Evolutionary conservation across 2,113 vertebrate species (phyloP), one percentile per base, ranked within the genome.

Genomic region (Podarcis raffonei): DNA sequence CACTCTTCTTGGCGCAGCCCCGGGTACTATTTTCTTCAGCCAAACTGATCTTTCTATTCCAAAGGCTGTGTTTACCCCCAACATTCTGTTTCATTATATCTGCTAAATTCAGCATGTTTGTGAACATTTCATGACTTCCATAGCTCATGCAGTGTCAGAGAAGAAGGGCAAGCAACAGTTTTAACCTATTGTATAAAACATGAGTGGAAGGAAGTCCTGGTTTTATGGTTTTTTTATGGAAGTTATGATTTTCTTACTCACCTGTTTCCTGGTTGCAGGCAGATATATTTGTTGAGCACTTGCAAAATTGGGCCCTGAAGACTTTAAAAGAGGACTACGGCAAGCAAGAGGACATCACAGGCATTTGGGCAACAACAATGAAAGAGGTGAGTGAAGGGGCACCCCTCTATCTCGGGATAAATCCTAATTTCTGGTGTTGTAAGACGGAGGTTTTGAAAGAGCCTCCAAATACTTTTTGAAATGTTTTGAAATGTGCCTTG

Each of bases 301-400:
- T 97, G 2, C 95, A 97, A n/a, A 18, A 0, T 0, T 85, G 89
- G 39, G 95, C 95, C 0, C 95, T 95, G 27, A 2, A 90, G 2
- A 95, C 37, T 83, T 96, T 98, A 88, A 90, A 48, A 81, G 76
- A 88, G 1, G 95, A 97, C 30, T 98, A 96, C 39, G 97, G 97
- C 20, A 0, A 9, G 2, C 94, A 95, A 27, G 0, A 68, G 0
- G 97, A 97, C 30, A 0, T 97, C 72, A 98, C 97, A 0, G 93
- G 93, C 30, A 90, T 98, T 12, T 98, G 97, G 97, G 93, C 97
- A 4, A 57, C 93, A 0, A 96, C 96, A 0, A 98, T 98, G 98
- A 89, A 25, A 57, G 89, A 94, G 92, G 98, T 98, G 90, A 81
- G 80, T 76, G 11, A 42, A 23, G 9, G 42, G 57, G 6, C 71